These are phyloP conservation scores for Tachysurus fulvidraco DNA, from an alignment of 2,113 vertebrate genomes.

Conservation along the genomic window DNA sequence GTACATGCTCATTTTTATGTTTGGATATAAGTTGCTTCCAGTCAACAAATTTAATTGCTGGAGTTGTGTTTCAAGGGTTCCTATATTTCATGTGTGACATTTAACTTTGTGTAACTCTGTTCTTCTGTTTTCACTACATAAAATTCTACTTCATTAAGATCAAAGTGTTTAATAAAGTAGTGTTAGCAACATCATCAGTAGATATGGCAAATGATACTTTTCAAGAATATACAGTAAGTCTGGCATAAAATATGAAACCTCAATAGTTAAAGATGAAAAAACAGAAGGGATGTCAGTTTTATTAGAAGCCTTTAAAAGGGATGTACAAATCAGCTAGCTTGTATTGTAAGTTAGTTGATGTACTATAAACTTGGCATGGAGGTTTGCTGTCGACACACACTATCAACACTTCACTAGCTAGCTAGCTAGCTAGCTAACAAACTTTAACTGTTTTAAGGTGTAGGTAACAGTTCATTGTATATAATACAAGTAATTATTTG, in stretches of 20 bases:
- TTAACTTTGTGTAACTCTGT: not conserved
- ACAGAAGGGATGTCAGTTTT: not conserved
- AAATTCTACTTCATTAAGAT: not conserved
- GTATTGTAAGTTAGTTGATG: not conserved
- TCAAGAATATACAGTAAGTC: not conserved
- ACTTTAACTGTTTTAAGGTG: not conserved
- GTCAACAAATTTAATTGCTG: not conserved
- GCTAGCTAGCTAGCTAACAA: not conserved
- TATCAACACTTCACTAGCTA: no score
- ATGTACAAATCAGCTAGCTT: not conserved
- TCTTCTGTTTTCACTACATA: not conserved
- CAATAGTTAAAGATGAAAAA: not conserved
- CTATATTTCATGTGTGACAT: not conserved
- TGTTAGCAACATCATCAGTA: not conserved
- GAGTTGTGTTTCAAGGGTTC: not conserved
- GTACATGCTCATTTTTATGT: no score
- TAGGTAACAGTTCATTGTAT: not conserved
- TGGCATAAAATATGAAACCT: not conserved
- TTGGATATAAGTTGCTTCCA: not conserved
- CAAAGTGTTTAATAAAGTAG: not conserved
- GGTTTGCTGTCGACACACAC: no score
- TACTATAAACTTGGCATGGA: not conserved
- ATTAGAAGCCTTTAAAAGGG: not conserved
- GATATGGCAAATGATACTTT: not conserved
- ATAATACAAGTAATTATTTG: not conserved